Evolutionary conservation across 2,113 vertebrate species (phyloP).

Genomic region (Ginglymostoma cirratum): DNA sequence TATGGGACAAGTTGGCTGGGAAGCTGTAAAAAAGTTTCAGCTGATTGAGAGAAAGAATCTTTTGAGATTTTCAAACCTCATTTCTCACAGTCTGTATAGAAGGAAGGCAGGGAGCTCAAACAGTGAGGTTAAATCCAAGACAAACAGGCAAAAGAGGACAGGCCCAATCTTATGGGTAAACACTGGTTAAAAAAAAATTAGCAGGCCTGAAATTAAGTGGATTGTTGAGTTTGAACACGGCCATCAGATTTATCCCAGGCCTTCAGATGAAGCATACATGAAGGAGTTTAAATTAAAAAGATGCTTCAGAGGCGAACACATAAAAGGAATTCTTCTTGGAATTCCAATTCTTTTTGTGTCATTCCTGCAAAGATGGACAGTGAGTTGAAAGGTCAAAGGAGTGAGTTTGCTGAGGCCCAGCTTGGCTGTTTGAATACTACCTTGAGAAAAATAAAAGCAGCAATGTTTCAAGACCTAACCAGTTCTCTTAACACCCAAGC

Average conservation of each 20-base stretch:
- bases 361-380: constrained; percentile 51
- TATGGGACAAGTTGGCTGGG: not conserved
- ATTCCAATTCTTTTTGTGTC: constrained; percentile 43
- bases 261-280: not conserved
- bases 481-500: constrained; percentile 53
- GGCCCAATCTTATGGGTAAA: constrained; percentile 43
- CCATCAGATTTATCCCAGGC: not conserved
- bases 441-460: constrained; percentile 48
- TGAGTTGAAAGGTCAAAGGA: constrained; percentile 60
- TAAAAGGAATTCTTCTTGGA: constrained; percentile 59
- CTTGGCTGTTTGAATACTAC: constrained; percentile 60
- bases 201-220: constrained; percentile 34
- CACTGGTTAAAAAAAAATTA: constrained; percentile 28
- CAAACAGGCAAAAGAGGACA: constrained; percentile 38
- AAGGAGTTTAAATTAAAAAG: constrained; percentile 29
- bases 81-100: constrained; percentile 33
- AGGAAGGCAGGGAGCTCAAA: constrained; percentile 33
- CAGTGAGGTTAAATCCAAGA: constrained; percentile 36
- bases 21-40: constrained; percentile 32
- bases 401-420: constrained; percentile 62
- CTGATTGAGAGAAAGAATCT: constrained; percentile 40
- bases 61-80: constrained; percentile 28
- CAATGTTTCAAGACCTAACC: constrained; percentile 53
- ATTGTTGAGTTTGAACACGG: constrained; percentile 24
- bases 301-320: constrained; percentile 41